These are phyloP conservation scores for Drosophila ambigua DNA, from an alignment of 1,140 invertebrate species.

Conservation along the genomic window DNA sequence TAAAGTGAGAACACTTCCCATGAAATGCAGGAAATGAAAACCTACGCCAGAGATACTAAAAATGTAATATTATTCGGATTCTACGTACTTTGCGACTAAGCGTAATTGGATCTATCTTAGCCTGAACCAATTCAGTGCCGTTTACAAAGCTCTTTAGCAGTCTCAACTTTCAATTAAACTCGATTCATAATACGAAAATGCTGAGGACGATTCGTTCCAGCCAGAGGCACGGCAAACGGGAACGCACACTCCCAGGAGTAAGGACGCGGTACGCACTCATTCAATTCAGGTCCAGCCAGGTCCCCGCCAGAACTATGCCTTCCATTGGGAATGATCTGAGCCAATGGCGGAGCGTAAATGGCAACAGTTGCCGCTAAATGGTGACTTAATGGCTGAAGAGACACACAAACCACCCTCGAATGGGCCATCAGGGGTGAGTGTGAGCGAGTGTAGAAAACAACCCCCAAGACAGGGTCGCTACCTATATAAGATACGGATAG, in stretches of 20 bases:
- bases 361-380: conserved; percentile 79
- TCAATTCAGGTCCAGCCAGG: conserved; percentile 2
- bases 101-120: conserved; percentile 27
- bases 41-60: no score
- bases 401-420: conserved; percentile 75
- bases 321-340: conserved; percentile 65
- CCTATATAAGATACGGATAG: conserved; percentile 57
- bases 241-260: conserved; percentile 1
- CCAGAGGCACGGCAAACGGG: conserved; percentile 8
- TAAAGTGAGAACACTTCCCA: no score
- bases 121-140: conserved; percentile 28
- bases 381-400: conserved; percentile 67
- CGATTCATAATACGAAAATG: conserved; percentile 45
- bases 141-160: conserved; percentile 41
- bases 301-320: conserved; percentile 33
- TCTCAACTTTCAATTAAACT: conserved; percentile 52
- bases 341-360: conserved; percentile 78
- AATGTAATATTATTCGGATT: background rate
- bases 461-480: conserved; percentile 41
- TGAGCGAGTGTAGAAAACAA: conserved; percentile 30
- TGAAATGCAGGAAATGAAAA: no score
- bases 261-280: conserved; percentile 12
- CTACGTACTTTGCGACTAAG: no score
- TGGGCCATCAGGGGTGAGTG: conserved; percentile 51
- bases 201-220: conserved; percentile 41